Evolutionary conservation across 2,113 vertebrate species (phyloP).

Genomic region (Ictidomys tridecemlineatus): DNA sequence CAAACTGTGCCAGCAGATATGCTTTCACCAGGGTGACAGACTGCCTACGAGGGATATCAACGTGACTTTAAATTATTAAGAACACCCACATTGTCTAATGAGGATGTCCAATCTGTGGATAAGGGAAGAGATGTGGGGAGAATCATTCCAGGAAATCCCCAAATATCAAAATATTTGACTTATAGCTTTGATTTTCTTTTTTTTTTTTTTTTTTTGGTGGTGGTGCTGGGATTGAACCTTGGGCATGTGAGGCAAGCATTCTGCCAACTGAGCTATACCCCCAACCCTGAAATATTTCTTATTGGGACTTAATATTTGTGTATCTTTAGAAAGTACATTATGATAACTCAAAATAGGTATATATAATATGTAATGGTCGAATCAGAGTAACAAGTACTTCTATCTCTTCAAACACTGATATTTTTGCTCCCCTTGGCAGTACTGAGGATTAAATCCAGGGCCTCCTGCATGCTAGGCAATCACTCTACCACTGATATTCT

Average conservation of each 20-base stretch:
- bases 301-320: background rate
- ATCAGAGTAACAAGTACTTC: background rate
- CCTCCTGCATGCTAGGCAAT: no score
- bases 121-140: background rate
- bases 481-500: no score
- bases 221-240: no score
- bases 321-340: background rate
- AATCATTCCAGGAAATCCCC: background rate
- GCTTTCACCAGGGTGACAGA: background rate
- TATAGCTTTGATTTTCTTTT: background rate
- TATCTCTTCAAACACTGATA: background rate
- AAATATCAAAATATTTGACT: background rate
- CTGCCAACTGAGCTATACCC: no score
- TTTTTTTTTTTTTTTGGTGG: no score
- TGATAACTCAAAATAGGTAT: no score
- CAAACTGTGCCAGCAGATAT: rapidly evolving
- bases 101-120: background rate
- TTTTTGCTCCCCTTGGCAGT: no score
- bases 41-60: background rate
- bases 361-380: background rate
- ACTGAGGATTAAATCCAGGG: no score
- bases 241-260: no score
- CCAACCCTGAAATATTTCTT: background rate
- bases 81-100: background rate
- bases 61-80: background rate